Percentiles rank a stretch among this genome's conserved stretches.
Conservation (phyloP, 2,113 vertebrate species). For the Trichomycterus rosablanca region DNA sequence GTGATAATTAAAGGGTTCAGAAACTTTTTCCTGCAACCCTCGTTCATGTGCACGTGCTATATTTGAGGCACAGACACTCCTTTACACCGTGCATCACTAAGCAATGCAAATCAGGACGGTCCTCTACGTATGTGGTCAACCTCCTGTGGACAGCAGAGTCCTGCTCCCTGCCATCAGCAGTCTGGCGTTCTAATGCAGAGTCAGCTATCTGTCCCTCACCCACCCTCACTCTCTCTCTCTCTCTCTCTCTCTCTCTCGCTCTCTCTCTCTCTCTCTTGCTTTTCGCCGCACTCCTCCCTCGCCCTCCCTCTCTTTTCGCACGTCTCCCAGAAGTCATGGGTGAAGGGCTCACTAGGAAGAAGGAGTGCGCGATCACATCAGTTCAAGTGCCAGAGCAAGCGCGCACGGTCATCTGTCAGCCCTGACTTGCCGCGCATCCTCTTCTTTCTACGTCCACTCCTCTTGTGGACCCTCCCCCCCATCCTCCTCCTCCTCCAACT, state of each 20-base stretch:
- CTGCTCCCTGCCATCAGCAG: constrained; percentile 49
- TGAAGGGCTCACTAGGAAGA: constrained; percentile 32
- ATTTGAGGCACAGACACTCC: no score
- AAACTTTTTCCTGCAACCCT: no score
- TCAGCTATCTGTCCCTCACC: constrained; percentile 46
- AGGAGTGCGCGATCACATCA: constrained; percentile 34
- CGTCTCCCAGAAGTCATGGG: constrained; percentile 21
- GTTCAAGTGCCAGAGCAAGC: constrained; percentile 33
- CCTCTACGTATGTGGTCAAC: constrained; percentile 32
- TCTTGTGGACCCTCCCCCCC: constrained; percentile 25
- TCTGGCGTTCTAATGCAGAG: constrained; percentile 47
- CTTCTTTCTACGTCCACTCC: constrained; percentile 17
- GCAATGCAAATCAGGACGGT: background rate
- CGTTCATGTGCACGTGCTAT: no score
- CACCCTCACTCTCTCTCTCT: constrained; percentile 49
- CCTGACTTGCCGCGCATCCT: constrained; percentile 28
- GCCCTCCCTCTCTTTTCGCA: constrained; percentile 17
- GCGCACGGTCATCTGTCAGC: constrained; percentile 55
- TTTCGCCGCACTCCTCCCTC: constrained; percentile 8
- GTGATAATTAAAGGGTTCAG: no score
- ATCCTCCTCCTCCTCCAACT: constrained; percentile 26
- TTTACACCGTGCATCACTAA: background rate
- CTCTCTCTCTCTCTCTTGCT: constrained; percentile 10
- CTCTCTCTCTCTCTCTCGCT: constrained; percentile 46
- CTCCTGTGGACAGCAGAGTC: constrained; percentile 40